A percentile compares a stretch with the other conserved stretches of the same genome.
Conservation (phyloP, 2,888 invertebrate genomes). For the Autographa pulchrina region DNA sequence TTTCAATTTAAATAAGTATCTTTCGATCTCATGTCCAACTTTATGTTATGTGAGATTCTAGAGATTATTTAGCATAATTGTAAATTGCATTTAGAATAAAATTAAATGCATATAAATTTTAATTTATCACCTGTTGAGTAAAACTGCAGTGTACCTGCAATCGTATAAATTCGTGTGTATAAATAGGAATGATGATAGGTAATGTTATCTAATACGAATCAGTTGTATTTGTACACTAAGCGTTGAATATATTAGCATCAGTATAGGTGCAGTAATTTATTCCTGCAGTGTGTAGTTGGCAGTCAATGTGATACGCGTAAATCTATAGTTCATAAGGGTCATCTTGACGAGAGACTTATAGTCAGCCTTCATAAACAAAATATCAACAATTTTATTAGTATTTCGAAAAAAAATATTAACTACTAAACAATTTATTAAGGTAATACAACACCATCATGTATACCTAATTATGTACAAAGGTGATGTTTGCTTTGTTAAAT, state of each 20-base stretch:
- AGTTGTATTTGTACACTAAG: not conserved
- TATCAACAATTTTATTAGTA: no score
- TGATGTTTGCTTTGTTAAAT: no score
- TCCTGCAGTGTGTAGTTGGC: not conserved
- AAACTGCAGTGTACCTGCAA: conserved; percentile 18
- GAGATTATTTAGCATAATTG: not conserved
- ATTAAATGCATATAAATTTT: conserved; percentile 9
- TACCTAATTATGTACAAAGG: no score
- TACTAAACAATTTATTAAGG: no score
- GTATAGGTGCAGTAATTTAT: conserved; percentile 27
- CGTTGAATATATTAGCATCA: conserved; percentile 39
- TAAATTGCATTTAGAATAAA: conserved; percentile 10
- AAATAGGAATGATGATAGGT: conserved; percentile 35
- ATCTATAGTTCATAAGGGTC: not conserved
- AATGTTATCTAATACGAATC: conserved; percentile 36
- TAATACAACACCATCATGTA: no score
- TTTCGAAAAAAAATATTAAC: no score
- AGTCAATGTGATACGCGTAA: not conserved
- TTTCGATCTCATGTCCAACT: conserved; percentile 23
- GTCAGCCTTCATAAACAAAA: no score
- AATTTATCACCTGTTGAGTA: conserved; percentile 17
- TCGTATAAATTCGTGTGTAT: conserved; percentile 37
- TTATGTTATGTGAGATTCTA: conserved; percentile 18
- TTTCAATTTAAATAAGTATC: conserved; percentile 25
- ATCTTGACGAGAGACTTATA: not conserved